Evolutionary conservation across 2,113 vertebrate genomes (phyloP).

Genomic region (Heterotis niloticus): DNA sequence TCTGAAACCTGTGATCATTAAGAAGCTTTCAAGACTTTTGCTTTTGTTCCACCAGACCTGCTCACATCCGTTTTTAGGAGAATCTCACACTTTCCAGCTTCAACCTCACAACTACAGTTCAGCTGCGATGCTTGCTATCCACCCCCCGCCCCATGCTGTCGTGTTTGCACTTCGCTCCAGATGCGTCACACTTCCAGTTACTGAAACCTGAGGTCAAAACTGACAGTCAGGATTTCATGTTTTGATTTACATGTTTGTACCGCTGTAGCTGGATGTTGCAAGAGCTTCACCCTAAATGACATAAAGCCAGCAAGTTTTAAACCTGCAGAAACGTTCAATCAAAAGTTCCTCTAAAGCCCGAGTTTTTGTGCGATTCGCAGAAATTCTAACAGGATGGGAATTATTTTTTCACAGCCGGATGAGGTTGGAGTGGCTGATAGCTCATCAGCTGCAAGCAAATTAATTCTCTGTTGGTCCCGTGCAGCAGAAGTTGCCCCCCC

Average conservation of each 20-base stretch:
- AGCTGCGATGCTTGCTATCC: no score
- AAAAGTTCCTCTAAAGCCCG: background rate
- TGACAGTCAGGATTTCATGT: no score
- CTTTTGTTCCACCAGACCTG: no score
- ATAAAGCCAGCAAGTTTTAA: background rate
- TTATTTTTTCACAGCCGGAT: background rate
- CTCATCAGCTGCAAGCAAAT: background rate
- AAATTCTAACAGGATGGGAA: background rate
- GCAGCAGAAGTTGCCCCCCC: background rate
- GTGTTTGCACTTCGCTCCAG: no score
- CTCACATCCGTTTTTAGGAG: no score
- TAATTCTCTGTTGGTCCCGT: constrained; percentile 19
- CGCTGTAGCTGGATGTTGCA: background rate
- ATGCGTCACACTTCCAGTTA: no score
- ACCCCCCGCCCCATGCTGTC: no score
- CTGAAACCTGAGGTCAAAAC: no score
- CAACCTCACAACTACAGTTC: no score
- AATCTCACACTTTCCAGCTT: no score
- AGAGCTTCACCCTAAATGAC: background rate
- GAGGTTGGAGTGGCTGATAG: background rate
- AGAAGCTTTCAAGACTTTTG: no score
- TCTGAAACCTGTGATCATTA: no score
- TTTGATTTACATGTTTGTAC: background rate
- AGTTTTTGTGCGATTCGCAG: background rate
- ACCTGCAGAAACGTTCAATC: background rate